Conservation (phyloP, 1,140 invertebrate genomes). For the Theocolax elegans region DNA sequence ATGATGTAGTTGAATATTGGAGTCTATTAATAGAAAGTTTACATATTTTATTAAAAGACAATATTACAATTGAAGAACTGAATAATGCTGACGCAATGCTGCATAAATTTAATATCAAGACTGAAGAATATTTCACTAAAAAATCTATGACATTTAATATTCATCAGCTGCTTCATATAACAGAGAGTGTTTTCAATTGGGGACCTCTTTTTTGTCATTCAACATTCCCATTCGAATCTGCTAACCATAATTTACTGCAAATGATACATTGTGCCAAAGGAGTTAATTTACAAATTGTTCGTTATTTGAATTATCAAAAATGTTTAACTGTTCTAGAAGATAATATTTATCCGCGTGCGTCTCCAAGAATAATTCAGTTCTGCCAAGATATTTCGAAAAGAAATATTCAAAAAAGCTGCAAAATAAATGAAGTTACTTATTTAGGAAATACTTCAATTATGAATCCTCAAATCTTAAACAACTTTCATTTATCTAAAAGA, state of each 20-base stretch:
- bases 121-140: not conserved
- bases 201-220: conserved; percentile 4
- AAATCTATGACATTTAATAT: too few relatives aligned
- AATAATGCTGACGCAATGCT: conserved; percentile 1
- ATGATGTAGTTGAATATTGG: too few relatives aligned
- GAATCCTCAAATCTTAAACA: not conserved
- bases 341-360: conserved; percentile 7
- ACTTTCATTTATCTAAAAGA: too few relatives aligned
- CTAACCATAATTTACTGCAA: conserved; percentile 12
- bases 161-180: too few relatives aligned
- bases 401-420: not conserved
- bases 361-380: not conserved
- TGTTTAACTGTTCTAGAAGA: not conserved
- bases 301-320: not conserved
- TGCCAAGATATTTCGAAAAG: not conserved
- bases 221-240: not conserved
- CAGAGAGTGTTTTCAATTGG: not conserved
- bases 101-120: not conserved
- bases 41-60: too few relatives aligned
- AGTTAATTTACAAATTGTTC: too few relatives aligned
- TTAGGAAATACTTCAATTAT: conserved; percentile 2
- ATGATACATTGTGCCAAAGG: too few relatives aligned
- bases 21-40: too few relatives aligned
- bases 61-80: conserved; percentile 7
- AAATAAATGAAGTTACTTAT: not conserved